Base-by-base conservation (phyloP, 1,140 invertebrate species). In the Drosophila ambigua region DNA sequence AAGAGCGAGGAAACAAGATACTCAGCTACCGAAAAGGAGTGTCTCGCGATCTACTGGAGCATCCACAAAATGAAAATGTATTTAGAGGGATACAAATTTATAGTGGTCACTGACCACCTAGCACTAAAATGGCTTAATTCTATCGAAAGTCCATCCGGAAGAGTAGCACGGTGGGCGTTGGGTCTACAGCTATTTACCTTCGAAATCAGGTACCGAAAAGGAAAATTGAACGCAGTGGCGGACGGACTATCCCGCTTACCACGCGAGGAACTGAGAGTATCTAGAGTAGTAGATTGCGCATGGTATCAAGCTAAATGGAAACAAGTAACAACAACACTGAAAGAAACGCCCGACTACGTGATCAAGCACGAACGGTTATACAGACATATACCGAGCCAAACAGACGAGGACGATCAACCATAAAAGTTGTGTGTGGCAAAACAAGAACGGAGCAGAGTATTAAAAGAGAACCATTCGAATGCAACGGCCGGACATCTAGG, bases 111-210 rank as follows among this genome's bases (percentile, higher is more conserved):
- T 0, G 41, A 43, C 5, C 41, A 43, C 11, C n/a, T 43, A 13
- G 41, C 41, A 9, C 45, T 48, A 2, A 48, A 48, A 48, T 48
- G 45, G n/a, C 20, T 48, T n/a, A 48, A 48, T 20, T 48, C 20
- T 4, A 48, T 48, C 6, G 45, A 48, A 48, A 48, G 45, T 48
- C 20, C 45, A 23, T 48, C 45, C 2, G 45, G 45, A 9, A 15
- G 45, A 20, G 20, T 23, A 8, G 45, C 45, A 15, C 0, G 45
- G 9, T 48, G n/a, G 46, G 46, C 15, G 2, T 49, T 49, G 8
- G 46, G 16, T 2, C 8, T 49, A 8, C 23, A 49, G 13, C 46
- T 2, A 8, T 49, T 23, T 1, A 11, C n/a, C 0, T 49, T 49
- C 23, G 46, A 49, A 6, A 8, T 49, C 4, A 4, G 16, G 3